Conservation (phyloP, 2,113 vertebrate genomes). For the Acinonyx jubatus region DNA sequence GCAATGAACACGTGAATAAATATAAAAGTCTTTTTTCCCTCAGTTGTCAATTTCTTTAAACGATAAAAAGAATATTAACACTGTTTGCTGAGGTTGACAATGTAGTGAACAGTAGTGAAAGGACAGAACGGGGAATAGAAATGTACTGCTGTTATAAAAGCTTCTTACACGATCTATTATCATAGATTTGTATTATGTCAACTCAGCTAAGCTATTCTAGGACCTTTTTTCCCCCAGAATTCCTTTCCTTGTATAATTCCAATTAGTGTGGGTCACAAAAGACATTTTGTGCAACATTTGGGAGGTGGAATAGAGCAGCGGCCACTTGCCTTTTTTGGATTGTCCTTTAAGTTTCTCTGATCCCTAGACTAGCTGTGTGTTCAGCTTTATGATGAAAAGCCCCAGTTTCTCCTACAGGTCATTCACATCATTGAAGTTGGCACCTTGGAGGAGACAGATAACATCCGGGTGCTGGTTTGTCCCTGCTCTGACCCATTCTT, state of each 20-base stretch:
- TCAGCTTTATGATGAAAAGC: neutral
- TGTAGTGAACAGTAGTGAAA: neutral
- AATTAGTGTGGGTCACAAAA: neutral
- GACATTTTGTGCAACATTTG: neutral
- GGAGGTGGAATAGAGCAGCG: neutral
- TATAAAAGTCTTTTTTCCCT: neutral
- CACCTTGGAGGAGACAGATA: neutral
- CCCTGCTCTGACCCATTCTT: rapidly evolving
- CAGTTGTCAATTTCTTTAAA: neutral
- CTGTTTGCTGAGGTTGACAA: neutral
- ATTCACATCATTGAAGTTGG: neutral
- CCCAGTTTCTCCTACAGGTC: neutral
- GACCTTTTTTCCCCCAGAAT: neutral
- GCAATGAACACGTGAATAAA: neutral
- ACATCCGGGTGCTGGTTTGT: rapidly evolving
- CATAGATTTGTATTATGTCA: neutral
- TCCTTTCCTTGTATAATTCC: neutral
- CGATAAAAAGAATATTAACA: neutral
- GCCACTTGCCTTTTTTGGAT: neutral
- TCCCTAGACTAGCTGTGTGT: neutral
- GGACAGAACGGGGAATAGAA: neutral
- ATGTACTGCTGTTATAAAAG: rapidly evolving
- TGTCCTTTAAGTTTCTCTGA: neutral
- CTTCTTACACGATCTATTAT: neutral
- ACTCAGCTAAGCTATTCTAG: neutral